phyloP scores from a whole-genome alignment of 2,797 vertebrate genomes.

The Peromyscus attwateri region DNA sequence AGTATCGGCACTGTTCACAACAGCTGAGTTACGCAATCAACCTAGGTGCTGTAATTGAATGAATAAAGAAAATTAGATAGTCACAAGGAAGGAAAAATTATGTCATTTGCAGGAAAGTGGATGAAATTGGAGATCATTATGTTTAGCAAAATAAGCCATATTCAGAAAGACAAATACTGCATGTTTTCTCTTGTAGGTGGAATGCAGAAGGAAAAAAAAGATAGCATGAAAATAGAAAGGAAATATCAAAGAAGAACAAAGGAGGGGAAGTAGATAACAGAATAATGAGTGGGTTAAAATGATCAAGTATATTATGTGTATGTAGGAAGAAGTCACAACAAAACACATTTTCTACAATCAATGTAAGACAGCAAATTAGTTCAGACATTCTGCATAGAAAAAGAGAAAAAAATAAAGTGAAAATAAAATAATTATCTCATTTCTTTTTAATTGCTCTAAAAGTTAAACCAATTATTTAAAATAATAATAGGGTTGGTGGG shows the following conservation, averaged over 20 bases:
- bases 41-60: not conserved
- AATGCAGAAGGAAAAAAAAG: not conserved
- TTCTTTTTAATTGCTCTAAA: not conserved
- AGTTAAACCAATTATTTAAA: not conserved
- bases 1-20: not conserved
- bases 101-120: not conserved
- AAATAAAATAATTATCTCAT: not conserved
- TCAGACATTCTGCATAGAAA: not conserved
- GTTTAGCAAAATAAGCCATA: not conserved
- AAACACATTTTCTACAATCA: not conserved
- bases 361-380: not conserved
- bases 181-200: not conserved
- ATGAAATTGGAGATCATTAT: conserved; percentile 22
- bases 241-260: not conserved
- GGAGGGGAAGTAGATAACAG: not conserved
- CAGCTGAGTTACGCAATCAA: not conserved
- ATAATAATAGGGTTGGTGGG: not conserved
- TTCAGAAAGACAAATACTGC: not conserved
- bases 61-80: not conserved
- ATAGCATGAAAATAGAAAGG: not conserved
- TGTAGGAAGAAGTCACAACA: not conserved
- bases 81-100: not conserved
- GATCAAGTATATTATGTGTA: not conserved
- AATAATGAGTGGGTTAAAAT: not conserved
- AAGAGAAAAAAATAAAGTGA: not conserved